Conservation (phyloP, 2,113 vertebrate genomes). For the Ceyx melanurus region DNA sequence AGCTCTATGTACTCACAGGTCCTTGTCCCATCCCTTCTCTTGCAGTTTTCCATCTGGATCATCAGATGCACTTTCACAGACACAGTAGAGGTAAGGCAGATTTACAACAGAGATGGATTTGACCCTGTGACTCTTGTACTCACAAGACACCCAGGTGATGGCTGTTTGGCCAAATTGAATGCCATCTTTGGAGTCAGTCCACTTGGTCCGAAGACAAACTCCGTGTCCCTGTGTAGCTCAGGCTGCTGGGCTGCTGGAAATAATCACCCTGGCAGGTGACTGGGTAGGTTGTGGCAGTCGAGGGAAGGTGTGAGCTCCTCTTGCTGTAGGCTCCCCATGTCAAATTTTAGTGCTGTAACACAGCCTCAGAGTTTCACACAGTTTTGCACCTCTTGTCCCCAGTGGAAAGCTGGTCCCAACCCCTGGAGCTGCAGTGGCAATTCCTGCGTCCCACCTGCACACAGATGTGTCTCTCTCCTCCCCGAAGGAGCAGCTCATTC, state of each 20-base stretch:
- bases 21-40: background rate
- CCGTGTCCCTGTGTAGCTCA: fast-evolving
- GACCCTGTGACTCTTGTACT: background rate
- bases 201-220: background rate
- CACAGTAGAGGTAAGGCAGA: background rate
- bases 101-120: background rate
- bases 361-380: fast-evolving
- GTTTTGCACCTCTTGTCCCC: background rate
- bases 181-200: background rate
- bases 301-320: background rate
- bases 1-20: background rate
- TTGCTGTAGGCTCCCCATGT: background rate
- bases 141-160: background rate
- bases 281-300: background rate
- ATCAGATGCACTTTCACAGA: background rate
- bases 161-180: background rate
- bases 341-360: background rate
- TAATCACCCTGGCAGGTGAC: background rate
- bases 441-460: background rate
- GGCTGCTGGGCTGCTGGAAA: background rate
- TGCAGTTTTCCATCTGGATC: background rate
- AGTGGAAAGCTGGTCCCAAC: background rate
- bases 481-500: background rate
- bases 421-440: background rate
- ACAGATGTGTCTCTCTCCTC: background rate